Evolutionary conservation across 2,113 vertebrate genomes (phyloP), one percentile per base, ranked within the genome.

Genomic region (Cichladusa arquata): DNA sequence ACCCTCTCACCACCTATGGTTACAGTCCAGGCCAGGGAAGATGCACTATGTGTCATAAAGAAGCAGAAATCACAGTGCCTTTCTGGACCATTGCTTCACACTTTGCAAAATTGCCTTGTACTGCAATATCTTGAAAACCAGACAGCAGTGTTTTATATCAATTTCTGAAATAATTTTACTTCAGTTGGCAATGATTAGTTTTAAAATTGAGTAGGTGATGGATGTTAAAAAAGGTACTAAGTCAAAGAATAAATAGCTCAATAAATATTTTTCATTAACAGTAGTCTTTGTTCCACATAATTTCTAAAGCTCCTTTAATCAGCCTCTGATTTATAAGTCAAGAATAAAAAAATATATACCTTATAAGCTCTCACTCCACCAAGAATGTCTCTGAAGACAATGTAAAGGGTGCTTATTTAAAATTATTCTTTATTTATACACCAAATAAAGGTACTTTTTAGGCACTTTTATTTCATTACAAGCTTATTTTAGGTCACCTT

Each of bases 261-360:
- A 40, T 77, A 86, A 92, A 92, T 87, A 91, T 72, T 92, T 94
- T 53, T 50, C 11, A 60, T 16, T 77, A 88, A 82, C 81, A 72
- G 3, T 2, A 47, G 3, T 34, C 6, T 64, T 89, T 86, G 17
- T 91, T 45, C 54, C 47, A 34, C 40, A 56, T 58, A 3, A 76
- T 29, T 38, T 84, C 61, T 33, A 29, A 73, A 77, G 17, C 31
- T 79, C 22, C 15, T 69, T 72, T 82, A 69, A 80, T 62, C 45
- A 86, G 45, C 8, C 36, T 82, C 40, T 78, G n/a, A 62, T 80
- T 80, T 86, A 33, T 65, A 80, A 87, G 26, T 45, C 38, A 53
- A 60, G 62, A 90, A 88, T 14, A 4, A 62, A 72, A 62, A 66
- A 42, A 89, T 73, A 44, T 18, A 5, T 7, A 57, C 24, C 4